phyloP scores from a whole-genome alignment of 2,888 invertebrate species.

The Thyatira batis region DNA sequence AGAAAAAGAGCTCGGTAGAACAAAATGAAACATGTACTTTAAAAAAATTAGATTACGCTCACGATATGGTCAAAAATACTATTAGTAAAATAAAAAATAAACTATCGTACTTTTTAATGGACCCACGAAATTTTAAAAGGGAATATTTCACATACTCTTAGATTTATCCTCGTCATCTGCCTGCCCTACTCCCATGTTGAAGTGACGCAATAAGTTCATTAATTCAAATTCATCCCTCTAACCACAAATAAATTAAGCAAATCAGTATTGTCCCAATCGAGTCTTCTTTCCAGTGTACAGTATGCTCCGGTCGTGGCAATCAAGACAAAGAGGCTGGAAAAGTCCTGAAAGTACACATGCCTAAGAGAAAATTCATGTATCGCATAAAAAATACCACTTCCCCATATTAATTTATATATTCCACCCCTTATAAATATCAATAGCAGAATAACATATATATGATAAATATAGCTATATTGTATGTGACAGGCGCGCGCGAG shows the following conservation, averaged over 20 bases:
- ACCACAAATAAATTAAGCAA: background rate
- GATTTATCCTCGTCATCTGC: too few relatives aligned
- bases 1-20: conserved; percentile 27
- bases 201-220: too few relatives aligned
- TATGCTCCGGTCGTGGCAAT: conserved; percentile 39
- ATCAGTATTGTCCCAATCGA: conserved; percentile 25
- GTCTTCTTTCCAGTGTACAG: conserved; percentile 57
- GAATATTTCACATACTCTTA: too few relatives aligned
- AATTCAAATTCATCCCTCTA: too few relatives aligned
- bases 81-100: background rate
- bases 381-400: conserved; percentile 55
- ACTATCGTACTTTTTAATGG: background rate
- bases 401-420: conserved; percentile 45
- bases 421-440: background rate
- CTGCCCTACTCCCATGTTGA: too few relatives aligned
- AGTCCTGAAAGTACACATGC: conserved; percentile 53
- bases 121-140: background rate
- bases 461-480: conserved; percentile 14
- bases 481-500: conserved; percentile 39
- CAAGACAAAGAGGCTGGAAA: conserved; percentile 23
- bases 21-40: conserved; percentile 21
- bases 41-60: conserved; percentile 26
- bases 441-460: background rate
- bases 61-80: conserved; percentile 18
- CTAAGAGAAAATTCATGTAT: conserved; percentile 54